Percentiles rank a stretch among this genome's conserved stretches.
Conservation (phyloP, 2,888 invertebrate genomes). For the Agrochola lychnidis region DNA sequence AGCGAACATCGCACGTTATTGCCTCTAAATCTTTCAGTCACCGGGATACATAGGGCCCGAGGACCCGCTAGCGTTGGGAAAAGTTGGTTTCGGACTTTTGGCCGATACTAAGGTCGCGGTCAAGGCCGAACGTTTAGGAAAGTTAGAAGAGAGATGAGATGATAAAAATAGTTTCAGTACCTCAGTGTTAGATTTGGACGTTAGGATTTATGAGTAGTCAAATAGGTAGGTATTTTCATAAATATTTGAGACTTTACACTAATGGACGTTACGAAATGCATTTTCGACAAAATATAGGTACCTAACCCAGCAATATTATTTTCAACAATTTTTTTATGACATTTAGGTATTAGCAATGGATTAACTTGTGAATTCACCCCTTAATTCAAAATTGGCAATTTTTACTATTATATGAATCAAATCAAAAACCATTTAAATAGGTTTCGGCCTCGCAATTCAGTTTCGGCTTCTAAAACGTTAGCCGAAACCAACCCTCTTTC, state of each 20-base stretch:
- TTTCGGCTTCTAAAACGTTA: slow-evolving; percentile 30
- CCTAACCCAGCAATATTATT: not conserved
- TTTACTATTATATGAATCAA: not conserved
- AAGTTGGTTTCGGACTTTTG: slow-evolving; percentile 33
- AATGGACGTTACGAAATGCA: not conserved
- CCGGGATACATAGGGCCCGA: slow-evolving; percentile 70
- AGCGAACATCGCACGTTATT: slow-evolving; percentile 86
- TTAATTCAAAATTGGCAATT: not conserved
- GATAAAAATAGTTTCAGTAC: slow-evolving; percentile 7
- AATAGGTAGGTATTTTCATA: not conserved
- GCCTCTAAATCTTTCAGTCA: slow-evolving; percentile 89
- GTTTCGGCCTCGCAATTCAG: slow-evolving; percentile 15
- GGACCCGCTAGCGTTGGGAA: slow-evolving; percentile 60
- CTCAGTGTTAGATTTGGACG: not conserved
- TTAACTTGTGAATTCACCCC: not conserved
- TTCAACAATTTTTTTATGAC: not conserved
- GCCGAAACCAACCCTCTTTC: slow-evolving; percentile 52
- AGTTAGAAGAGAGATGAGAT: not conserved
- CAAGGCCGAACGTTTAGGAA: slow-evolving; percentile 51
- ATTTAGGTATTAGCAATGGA: not conserved
- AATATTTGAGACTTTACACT: no score
- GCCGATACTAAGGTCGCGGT: slow-evolving; percentile 29
- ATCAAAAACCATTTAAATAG: not conserved
- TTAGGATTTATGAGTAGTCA: slow-evolving; percentile 1
- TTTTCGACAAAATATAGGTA: not conserved